Conservation (phyloP, 2,113 vertebrate species). For the Grammomys surdaster region DNA sequence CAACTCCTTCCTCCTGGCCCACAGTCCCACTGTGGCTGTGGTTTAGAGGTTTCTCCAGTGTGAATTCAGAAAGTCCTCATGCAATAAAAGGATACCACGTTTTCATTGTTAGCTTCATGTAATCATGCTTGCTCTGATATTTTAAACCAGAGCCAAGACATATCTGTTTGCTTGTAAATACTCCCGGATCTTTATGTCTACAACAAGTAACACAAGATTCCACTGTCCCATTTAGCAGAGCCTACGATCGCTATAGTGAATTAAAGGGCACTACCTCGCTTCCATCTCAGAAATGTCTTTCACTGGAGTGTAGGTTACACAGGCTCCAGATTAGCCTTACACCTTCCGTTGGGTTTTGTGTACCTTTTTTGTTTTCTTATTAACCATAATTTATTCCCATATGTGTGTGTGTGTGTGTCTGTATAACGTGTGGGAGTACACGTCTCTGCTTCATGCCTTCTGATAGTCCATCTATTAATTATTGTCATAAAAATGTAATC, state of each 20-base stretch:
- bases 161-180: constrained; percentile 38
- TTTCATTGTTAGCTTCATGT: constrained; percentile 11
- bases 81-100: neutral
- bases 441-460: neutral
- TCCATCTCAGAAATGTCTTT: neutral
- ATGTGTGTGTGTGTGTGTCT: neutral
- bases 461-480: neutral
- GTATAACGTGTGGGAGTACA: neutral
- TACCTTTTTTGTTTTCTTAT: constrained; percentile 17
- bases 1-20: neutral
- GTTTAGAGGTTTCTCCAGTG: neutral
- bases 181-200: neutral
- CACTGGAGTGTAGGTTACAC: neutral
- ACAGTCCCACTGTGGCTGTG: neutral
- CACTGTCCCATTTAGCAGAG: neutral
- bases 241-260: neutral
- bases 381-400: neutral
- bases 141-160: constrained; percentile 52
- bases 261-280: neutral
- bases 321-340: neutral
- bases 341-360: neutral
- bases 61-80: neutral
- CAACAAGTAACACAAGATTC: neutral
- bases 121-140: neutral
- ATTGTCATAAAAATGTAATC: neutral